phyloP scores from a whole-genome alignment of 2,797 vertebrate species.

The Prunella strophiata region DNA sequence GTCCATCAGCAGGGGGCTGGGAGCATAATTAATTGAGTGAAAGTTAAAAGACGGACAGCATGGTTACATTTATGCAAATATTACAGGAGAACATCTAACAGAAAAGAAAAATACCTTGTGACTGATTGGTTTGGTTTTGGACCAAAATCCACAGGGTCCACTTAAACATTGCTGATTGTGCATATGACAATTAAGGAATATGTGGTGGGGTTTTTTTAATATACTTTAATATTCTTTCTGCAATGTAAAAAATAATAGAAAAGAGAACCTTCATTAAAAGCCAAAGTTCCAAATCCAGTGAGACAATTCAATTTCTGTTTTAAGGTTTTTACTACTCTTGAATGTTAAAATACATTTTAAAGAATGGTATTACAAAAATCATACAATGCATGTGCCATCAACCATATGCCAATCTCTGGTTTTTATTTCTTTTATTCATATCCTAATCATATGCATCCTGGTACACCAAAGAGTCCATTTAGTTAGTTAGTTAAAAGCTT shows the following conservation, averaged over 20 bases:
- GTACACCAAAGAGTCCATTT: constrained; percentile 72
- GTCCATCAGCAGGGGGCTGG: constrained; percentile 82
- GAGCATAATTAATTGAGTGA: constrained; percentile 84
- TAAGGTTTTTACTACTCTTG: constrained; percentile 61
- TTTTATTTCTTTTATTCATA: constrained; percentile 75
- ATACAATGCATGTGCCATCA: constrained; percentile 44
- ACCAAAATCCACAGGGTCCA: constrained; percentile 79
- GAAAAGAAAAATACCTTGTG: constrained; percentile 75
- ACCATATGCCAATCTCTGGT: constrained; percentile 63
- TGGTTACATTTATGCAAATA: constrained; percentile 84
- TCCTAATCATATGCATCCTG: constrained; percentile 59
- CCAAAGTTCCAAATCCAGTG: constrained; percentile 63
- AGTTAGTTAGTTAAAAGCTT: constrained; percentile 75
- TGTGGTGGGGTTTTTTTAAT: background rate
- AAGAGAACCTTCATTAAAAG: constrained; percentile 27
- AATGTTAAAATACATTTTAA: constrained; percentile 65
- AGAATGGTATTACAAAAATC: constrained; percentile 43
- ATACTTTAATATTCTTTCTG: constrained; percentile 26
- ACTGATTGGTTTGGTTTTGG: constrained; percentile 74
- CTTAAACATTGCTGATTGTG: constrained; percentile 75
- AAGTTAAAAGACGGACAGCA: constrained; percentile 83
- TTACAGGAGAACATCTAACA: constrained; percentile 72
- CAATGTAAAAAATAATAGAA: constrained; percentile 43
- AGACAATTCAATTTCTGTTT: constrained; percentile 64
- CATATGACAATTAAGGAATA: constrained; percentile 74